Base-by-base conservation (phyloP, 2,113 vertebrate species). In the Ivindomyrus marchei region DNA sequence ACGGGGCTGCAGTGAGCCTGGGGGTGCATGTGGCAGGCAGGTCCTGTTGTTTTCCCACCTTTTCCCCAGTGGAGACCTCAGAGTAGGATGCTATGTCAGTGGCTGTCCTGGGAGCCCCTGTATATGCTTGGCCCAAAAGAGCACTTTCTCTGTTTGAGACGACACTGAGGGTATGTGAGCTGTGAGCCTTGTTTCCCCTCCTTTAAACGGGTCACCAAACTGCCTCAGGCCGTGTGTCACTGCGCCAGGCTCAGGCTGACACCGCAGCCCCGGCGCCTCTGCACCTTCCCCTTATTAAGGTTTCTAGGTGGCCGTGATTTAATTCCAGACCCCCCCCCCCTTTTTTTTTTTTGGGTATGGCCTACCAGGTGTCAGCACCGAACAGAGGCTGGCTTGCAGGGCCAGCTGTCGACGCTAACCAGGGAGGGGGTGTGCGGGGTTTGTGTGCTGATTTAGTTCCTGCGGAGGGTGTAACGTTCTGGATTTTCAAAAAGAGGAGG, bases 351-450 rank as follows among this genome's bases (percentile, higher is more conserved):
- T 6, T 11, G 49, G 3, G 15, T 10, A 66, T 66, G 58, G 58
- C 58, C 58, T 70, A 31, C 49, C 70, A 56, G 88, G 70, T 89
- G 70, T 83, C 70, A 80, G 49, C 62, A 36, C 36, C 42, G 19
- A 27, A 11, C 21, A 13, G 74, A 89, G 9, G 74, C 17, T 24
- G 46, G 21, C 36, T 46, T 49, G 21, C 42, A 10, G 58, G n/a
- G 88, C 42, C 47, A 70, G 88, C 45, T 66, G 46, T 89, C 70
- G 50, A n/a, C 31, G 31, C 74, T 89, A 45, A 89, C 19, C 46
- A 62, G 77, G 4, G 39, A 53, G 36, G 42, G 27, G 49, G 13
- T 5, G 8, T 17, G 11, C 15, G 13, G 27, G 13, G 27, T 9
- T 49, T 3, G 88, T 50, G 36, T 56, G 74, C 88, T 84, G 47